phyloP scores from a whole-genome alignment of 2,113 vertebrate species.

The Atherinomorus stipes region DNA sequence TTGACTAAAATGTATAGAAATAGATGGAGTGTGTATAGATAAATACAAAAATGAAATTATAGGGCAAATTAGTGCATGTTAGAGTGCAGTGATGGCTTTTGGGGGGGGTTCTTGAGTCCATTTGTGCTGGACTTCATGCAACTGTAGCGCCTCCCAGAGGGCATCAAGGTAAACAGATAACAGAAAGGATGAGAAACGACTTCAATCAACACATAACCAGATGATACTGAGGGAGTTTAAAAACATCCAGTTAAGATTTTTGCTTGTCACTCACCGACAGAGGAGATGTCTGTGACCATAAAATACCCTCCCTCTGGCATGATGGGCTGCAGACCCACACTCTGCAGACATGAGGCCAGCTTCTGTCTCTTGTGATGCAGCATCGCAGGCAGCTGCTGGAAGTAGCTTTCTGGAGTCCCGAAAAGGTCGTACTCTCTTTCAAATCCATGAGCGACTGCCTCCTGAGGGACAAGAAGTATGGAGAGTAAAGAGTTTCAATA shows the following conservation, averaged over 20 bases:
- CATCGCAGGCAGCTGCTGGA: slow-evolving; percentile 82
- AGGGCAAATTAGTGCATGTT: too few species aligned
- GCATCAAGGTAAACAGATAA: too few species aligned
- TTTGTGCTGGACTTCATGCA: too few species aligned
- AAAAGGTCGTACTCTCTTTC: slow-evolving; percentile 84
- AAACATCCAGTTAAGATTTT: not conserved
- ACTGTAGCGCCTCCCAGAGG: too few species aligned
- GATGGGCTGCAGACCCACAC: slow-evolving; percentile 87
- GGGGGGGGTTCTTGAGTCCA: too few species aligned
- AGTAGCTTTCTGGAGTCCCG: slow-evolving; percentile 90
- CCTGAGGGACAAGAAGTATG: slow-evolving; percentile 75
- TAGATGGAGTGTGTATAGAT: too few species aligned
- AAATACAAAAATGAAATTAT: too few species aligned
- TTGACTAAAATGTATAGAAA: too few species aligned
- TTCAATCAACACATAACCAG: not conserved
- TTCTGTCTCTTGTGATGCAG: slow-evolving; percentile 84
- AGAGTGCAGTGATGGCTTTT: too few species aligned
- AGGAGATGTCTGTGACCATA: slow-evolving; percentile 89
- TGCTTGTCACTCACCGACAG: slow-evolving; percentile 86
- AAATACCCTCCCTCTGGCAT: slow-evolving; percentile 92
- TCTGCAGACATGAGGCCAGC: slow-evolving; percentile 83
- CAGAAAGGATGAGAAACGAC: too few species aligned
- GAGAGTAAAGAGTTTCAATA: not conserved
- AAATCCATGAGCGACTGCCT: slow-evolving; percentile 88
- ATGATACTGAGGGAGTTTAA: not conserved